phyloP scores from a whole-genome alignment of 2,797 vertebrate species.

The Myotis daubentonii region DNA sequence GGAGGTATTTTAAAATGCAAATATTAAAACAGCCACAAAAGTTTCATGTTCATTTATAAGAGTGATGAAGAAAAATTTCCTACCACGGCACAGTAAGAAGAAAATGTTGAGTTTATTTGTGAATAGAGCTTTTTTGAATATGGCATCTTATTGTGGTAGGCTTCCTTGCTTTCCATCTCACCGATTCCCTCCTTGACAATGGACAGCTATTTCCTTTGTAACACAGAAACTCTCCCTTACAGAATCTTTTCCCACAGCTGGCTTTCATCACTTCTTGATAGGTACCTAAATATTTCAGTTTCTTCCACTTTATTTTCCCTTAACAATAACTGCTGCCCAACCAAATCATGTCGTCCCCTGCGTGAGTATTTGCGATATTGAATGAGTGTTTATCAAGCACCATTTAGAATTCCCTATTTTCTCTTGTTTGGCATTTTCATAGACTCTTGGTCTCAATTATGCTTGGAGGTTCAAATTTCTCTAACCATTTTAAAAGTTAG shows the following conservation, averaged over 20 bases:
- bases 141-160: background rate
- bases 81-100: background rate
- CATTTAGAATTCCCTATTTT: slow-evolving; percentile 44
- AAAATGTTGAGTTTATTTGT: background rate
- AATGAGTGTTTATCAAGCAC: background rate
- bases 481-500: slow-evolving; percentile 33
- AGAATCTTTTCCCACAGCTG: slow-evolving; percentile 74
- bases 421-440: slow-evolving; percentile 42
- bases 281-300: slow-evolving; percentile 74
- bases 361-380: slow-evolving; percentile 18
- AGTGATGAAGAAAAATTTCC: slow-evolving; percentile 16
- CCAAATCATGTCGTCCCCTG: slow-evolving; percentile 37
- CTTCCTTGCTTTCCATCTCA: slow-evolving; percentile 29
- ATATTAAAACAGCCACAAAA: background rate
- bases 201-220: slow-evolving; percentile 70
- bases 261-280: slow-evolving; percentile 74
- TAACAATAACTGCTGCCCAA: slow-evolving; percentile 63
- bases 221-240: slow-evolving; percentile 55
- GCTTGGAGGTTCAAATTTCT: slow-evolving; percentile 30
- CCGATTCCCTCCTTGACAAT: slow-evolving; percentile 54
- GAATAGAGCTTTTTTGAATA: background rate
- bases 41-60: slow-evolving; percentile 1
- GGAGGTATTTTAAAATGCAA: slow-evolving; percentile 34
- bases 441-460: slow-evolving; percentile 31
- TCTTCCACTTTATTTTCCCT: slow-evolving; percentile 72